Base-by-base conservation (phyloP, 2,797 vertebrate species). In the Neopelma chrysocephalum region DNA sequence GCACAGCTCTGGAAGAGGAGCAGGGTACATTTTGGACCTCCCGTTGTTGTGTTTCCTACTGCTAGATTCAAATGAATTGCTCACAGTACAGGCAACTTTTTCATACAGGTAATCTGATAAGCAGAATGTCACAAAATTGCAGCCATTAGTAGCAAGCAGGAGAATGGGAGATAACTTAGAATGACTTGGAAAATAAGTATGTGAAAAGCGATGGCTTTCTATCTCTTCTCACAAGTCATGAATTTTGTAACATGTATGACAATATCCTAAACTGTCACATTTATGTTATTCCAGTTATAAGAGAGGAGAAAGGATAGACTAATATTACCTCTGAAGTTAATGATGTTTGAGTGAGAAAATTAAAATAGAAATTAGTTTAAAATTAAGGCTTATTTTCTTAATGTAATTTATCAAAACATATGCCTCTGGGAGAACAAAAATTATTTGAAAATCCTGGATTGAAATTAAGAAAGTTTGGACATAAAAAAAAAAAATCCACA, bases 401-500 rank as follows among this genome's bases (percentile, higher is more conserved):
- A 57, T 65, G 34, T 27, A 42, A 5, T 18, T 22, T 78, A 32
- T 68, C 27, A 82, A 53, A 82, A 70, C 12, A 27, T 22, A 9
- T 18, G 25, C 27, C 34, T 71, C 29, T 56, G 29, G 5, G 29
- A 69, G 3, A 90, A 72, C 0, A 79, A 62, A 75, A 84, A 56
- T 21, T 20, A 40, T 60, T 51, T 79, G 0, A 60, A 81, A 84
- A 82, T 56, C 23, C 3, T 68, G 4, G 1, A 8, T 48, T 84
- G 15, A 93, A 82, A 60, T 72, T 71, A 53, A 11, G 27, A 19
- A 87, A 60, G 4, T 68, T 82, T 64, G 4, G 6, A 27, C n/a
- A 40, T 40, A 14, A 40, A 6, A 8, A 61, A 18, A 62, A 68
- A 53, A 64, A 16, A 1, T 1, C 1, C 1, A 27, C 5, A 5